Conservation (phyloP, 2,797 vertebrate species). For the Paramormyrops hopkinsi region DNA sequence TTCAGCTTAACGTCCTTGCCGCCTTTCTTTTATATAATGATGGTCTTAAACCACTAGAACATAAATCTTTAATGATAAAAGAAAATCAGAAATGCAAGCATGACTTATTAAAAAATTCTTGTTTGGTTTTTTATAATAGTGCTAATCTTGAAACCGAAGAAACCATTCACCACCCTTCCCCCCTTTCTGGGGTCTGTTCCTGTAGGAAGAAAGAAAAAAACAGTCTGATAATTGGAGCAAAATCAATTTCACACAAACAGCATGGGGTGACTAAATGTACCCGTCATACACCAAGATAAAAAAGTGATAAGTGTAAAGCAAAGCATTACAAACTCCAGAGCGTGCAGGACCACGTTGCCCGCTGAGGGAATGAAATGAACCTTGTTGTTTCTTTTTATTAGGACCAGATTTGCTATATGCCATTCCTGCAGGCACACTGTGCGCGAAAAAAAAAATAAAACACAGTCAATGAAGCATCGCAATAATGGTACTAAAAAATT, state of each 20-base stretch:
- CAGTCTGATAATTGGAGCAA: conserved; percentile 15
- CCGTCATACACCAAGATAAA: background rate
- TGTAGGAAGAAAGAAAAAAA: conserved; percentile 1
- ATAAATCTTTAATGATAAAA: background rate
- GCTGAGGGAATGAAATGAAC: conserved; percentile 47
- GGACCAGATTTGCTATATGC: conserved; percentile 40
- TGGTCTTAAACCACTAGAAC: background rate
- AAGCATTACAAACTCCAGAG: conserved; percentile 22
- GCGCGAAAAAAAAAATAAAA: conserved; percentile 47
- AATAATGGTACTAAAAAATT: conserved; percentile 51
- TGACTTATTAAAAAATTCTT: background rate
- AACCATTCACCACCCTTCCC: background rate
- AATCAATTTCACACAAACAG: conserved; percentile 17
- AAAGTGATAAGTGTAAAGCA: conserved; percentile 3
- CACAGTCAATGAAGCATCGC: conserved; percentile 52
- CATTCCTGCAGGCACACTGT: conserved; percentile 39
- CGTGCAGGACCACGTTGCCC: conserved; percentile 40
- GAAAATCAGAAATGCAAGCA: background rate
- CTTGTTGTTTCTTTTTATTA: conserved; percentile 42
- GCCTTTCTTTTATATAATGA: background rate
- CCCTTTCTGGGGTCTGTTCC: background rate
- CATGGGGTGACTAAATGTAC: background rate
- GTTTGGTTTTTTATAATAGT: background rate
- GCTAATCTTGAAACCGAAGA: background rate
- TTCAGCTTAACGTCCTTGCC: background rate